Conservation (phyloP, 2,797 vertebrate species). For the Somateria mollissima region DNA sequence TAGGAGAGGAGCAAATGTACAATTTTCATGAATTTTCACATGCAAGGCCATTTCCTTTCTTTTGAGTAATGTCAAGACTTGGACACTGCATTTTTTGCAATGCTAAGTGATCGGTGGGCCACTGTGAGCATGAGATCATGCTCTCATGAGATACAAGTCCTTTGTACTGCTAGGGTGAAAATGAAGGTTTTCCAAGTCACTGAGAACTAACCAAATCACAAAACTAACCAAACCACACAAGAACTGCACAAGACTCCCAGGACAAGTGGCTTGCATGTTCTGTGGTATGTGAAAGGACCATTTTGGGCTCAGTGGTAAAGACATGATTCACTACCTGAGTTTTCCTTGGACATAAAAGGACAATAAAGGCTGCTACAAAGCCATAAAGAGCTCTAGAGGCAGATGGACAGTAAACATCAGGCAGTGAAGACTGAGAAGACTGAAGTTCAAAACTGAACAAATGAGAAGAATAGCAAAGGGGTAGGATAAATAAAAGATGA, state of each 20-base stretch:
- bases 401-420: not conserved
- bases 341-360: not conserved
- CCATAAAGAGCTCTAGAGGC: not conserved
- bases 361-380: not conserved
- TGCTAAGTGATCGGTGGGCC: fast-evolving
- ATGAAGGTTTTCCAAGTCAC: not conserved
- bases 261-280: not conserved
- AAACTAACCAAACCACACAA: not conserved
- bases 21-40: not conserved
- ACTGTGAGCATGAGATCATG: not conserved
- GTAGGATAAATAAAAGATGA: conserved; percentile 23
- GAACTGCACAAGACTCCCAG: not conserved
- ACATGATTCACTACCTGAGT: not conserved
- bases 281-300: not conserved
- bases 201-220: not conserved
- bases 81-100: not conserved
- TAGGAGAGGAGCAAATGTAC: not conserved
- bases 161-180: not conserved
- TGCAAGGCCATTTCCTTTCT: not conserved
- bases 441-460: not conserved
- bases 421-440: not conserved
- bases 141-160: not conserved
- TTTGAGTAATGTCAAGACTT: not conserved
- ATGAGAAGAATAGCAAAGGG: not conserved
- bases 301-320: not conserved